phyloP scores from a whole-genome alignment of 2,113 vertebrate genomes.

The Balaeniceps rex region DNA sequence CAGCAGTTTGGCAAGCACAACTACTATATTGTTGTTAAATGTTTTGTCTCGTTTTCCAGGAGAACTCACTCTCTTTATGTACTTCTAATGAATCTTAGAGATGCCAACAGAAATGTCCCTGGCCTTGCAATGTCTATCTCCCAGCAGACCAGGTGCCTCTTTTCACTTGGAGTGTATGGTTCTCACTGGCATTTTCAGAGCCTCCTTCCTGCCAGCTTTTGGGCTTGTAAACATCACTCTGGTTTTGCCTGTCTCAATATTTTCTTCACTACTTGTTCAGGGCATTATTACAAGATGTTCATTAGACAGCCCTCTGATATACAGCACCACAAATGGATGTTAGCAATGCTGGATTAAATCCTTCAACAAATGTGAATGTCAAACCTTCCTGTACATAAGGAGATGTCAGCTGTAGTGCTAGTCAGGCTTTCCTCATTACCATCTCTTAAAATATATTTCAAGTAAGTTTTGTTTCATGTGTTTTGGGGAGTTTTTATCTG shows the following conservation, averaged over 20 bases:
- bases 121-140: not conserved
- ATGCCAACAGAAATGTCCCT: not conserved
- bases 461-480: slow-evolving; percentile 8
- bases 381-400: not conserved
- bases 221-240: not conserved
- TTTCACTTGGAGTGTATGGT: not conserved
- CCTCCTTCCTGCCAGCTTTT: not conserved
- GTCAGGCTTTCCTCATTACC: not conserved
- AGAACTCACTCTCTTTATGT: not conserved
- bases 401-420: not conserved
- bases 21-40: not conserved
- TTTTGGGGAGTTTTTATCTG: not conserved
- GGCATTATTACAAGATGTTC: not conserved
- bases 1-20: not conserved
- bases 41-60: not conserved
- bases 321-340: not conserved
- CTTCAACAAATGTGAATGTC: slow-evolving; percentile 19
- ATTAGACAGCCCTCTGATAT: not conserved
- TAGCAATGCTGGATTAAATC: not conserved
- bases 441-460: not conserved
- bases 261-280: not conserved
- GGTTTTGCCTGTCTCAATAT: not conserved
- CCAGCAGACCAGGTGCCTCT: not conserved
- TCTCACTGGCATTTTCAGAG: not conserved
- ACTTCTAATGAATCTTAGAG: not conserved